Evolutionary conservation across 2,797 vertebrate species (phyloP).

Genomic region (Sebastes oblongus): DNA sequence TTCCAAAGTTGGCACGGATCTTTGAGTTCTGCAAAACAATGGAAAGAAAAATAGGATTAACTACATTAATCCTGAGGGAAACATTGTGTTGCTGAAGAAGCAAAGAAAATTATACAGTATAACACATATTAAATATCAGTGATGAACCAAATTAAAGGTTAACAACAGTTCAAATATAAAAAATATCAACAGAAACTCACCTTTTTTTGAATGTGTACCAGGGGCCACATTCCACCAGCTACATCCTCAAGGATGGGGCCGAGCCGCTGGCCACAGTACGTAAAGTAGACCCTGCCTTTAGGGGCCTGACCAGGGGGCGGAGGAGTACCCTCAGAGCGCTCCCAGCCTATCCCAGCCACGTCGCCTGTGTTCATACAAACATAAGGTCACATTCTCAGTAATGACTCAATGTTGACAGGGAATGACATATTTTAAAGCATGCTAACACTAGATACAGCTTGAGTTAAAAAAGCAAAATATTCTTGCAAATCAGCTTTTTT

Average conservation of each 20-base stretch:
- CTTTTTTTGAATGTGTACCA: conserved; percentile 99
- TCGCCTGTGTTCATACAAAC: conserved; percentile 82
- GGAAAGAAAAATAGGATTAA: neutral
- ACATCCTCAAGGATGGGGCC: conserved; percentile 93
- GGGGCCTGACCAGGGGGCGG: conserved; percentile 95
- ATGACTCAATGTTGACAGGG: neutral
- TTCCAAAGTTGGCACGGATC: conserved; percentile 96
- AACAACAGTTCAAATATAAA: neutral
- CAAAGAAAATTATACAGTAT: neutral
- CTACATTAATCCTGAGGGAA: neutral
- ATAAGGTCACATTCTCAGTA: neutral
- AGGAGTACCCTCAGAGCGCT: conserved; percentile 94
- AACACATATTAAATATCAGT: neutral
- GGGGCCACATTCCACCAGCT: conserved; percentile 98
- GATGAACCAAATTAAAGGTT: neutral
- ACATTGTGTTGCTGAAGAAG: neutral
- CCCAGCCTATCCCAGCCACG: conserved; percentile 97
- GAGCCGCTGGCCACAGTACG: conserved; percentile 94
- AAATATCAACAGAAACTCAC: conserved; percentile 60
- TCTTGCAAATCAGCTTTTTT: conserved; percentile 4
- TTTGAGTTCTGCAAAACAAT: conserved; percentile 89
- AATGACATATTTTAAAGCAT: neutral
- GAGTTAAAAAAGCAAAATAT: conserved; percentile 9
- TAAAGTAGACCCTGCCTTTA: conserved; percentile 97
- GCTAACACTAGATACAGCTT: neutral